Conservation (phyloP, 2,888 invertebrate species). For the Cryptophagus acutangulus region DNA sequence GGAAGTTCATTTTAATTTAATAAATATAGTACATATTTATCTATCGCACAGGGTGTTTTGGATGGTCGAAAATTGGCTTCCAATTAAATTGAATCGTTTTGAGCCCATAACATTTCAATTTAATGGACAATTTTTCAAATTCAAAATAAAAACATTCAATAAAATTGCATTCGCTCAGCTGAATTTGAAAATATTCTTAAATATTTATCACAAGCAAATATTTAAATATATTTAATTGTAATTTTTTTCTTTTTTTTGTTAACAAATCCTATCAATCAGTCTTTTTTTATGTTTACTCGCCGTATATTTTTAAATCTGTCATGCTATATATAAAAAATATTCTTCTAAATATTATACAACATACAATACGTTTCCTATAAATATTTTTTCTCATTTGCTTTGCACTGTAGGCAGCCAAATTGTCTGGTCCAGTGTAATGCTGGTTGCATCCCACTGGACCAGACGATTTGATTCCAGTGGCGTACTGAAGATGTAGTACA, state of each 20-base stretch:
- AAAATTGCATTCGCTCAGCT: constrained; percentile 9
- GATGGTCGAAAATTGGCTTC: too few relatives aligned
- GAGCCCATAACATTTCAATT: constrained; percentile 32
- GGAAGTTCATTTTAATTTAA: too few relatives aligned
- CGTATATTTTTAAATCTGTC: too few relatives aligned
- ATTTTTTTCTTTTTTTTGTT: constrained; percentile 28
- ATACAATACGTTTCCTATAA: constrained; percentile 16
- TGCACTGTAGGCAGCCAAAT: too few relatives aligned
- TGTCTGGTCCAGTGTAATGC: too few relatives aligned
- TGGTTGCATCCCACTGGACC: too few relatives aligned
- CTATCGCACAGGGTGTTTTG: too few relatives aligned
- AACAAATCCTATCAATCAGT: constrained; percentile 43
- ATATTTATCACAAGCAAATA: constrained; percentile 21
- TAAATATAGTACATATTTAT: too few relatives aligned
- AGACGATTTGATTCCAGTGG: too few relatives aligned
- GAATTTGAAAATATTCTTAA: constrained; percentile 17
- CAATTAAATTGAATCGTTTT: constrained; percentile 20
- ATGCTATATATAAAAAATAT: constrained; percentile 42
- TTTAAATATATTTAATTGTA: constrained; percentile 14
- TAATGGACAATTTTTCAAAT: constrained; percentile 19
- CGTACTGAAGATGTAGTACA: too few relatives aligned
- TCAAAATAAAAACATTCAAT: constrained; percentile 12
- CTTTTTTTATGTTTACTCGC: constrained; percentile 37
- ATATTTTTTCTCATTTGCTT: too few relatives aligned
- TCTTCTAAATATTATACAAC: constrained; percentile 34